Base-by-base conservation (phyloP, 2,797 vertebrate species). In the Chromis chromis region DNA sequence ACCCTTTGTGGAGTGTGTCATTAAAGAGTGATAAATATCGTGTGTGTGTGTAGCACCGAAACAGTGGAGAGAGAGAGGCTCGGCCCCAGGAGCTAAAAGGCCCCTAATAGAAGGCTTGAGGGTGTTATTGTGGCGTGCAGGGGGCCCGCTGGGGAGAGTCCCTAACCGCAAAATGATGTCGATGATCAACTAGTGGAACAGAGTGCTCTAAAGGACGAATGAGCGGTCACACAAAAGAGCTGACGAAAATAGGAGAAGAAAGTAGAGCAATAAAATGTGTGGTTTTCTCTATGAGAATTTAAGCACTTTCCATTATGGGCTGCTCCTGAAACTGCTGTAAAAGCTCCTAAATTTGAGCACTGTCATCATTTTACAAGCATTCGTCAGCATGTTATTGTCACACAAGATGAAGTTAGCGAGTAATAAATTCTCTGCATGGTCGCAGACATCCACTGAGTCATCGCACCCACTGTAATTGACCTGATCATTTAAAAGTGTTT, bases 1-100 rank as follows among this genome's bases (percentile, higher is more conserved):
- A 92, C 19, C 68, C 73, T 82, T 78, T 89, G 89, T 80, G 58
- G 64, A 83, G 83, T 83, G 88, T 91, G 83, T 92, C 85, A 90
- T 92, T 92, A 89, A 74, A 84, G 76, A 44, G 81, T 78, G 79
- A 87, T 88, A 83, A 88, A 87, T 81, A 81, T 63, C 79, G 58
- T 68, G 78, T 59, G 66, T 70, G 73, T 42, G 31, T 22, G 5
- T 3, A n/a, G 44, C 17, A 1, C 17, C 19, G 17, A 46, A 60
- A n/a, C 17, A 19, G 17, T 6, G 42, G 19, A 2, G 46, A 59
- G 63, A 76, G 63, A 65, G 71, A 53, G 27, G 61, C 65, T 82
- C 17, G 21, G 14, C 53, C 80, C 74, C 77, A 19, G 62, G 19
- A 52, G 80, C 71, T 54, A 54, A 87, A 74, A 16, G 68, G 70